Evolutionary conservation across 2,797 vertebrate genomes (phyloP).

Genomic region (Paramormyrops hopkinsi): DNA sequence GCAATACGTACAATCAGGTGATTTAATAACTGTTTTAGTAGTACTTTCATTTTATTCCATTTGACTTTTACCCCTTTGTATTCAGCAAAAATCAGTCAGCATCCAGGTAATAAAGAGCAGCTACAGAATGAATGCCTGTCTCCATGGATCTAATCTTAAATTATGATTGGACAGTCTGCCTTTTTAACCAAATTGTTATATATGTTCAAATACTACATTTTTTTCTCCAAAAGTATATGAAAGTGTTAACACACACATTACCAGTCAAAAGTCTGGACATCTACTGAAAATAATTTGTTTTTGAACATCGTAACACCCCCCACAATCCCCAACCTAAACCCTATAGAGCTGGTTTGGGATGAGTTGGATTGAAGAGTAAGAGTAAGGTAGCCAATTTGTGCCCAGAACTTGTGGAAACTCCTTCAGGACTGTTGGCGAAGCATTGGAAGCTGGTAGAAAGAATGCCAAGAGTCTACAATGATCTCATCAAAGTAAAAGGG

Average conservation of each 20-base stretch:
- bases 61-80: neutral
- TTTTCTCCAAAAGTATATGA: neutral
- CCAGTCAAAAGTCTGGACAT: neutral
- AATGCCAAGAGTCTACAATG: neutral
- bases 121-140: conserved; percentile 47
- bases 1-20: neutral
- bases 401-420: neutral
- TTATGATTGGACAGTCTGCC: conserved; percentile 56
- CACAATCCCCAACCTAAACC: neutral
- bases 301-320: neutral
- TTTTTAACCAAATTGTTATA: conserved; percentile 62
- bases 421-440: neutral
- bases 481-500: neutral
- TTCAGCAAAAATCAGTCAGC: neutral
- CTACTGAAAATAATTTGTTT: neutral
- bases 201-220: conserved; percentile 55
- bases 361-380: neutral
- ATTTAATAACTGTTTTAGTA: neutral
- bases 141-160: conserved; percentile 59
- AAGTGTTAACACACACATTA: conserved; percentile 11
- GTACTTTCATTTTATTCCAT: neutral
- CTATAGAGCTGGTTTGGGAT: neutral
- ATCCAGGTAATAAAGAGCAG: neutral
- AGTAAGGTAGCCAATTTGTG: neutral
- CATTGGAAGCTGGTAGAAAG: neutral